phyloP scores from a whole-genome alignment of 2,797 vertebrate genomes.

The Sebastes hopkinsi region DNA sequence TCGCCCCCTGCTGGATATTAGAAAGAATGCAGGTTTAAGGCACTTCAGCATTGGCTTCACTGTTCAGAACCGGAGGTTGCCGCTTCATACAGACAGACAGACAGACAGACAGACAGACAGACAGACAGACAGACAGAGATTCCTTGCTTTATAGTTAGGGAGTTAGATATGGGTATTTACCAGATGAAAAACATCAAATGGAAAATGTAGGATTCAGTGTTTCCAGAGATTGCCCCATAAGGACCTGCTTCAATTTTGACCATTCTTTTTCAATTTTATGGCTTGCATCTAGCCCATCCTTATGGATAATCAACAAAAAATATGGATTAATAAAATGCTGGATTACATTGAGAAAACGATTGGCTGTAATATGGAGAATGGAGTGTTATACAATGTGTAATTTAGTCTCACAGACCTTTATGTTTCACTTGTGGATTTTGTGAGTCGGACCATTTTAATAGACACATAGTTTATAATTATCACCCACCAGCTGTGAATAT shows the following conservation, averaged over 20 bases:
- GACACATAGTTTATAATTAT: slow-evolving; percentile 25
- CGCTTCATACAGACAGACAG: too few species aligned
- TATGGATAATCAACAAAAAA: background rate
- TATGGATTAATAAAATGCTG: background rate
- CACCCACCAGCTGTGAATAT: slow-evolving; percentile 6
- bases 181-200: too few species aligned
- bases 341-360: background rate
- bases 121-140: too few species aligned
- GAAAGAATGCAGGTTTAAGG: too few species aligned
- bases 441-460: too few species aligned
- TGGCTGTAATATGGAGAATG: background rate
- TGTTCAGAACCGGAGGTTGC: too few species aligned
- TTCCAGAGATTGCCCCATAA: too few species aligned
- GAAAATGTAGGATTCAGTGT: too few species aligned
- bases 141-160: too few species aligned
- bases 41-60: too few species aligned
- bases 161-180: background rate
- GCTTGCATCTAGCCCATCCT: background rate
- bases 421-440: background rate
- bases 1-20: too few species aligned
- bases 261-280: background rate
- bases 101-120: too few species aligned
- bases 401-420: slow-evolving; percentile 3
- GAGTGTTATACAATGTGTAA: background rate
- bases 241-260: background rate